Evolutionary conservation across 2,797 vertebrate genomes (phyloP), one percentile per base, ranked within the genome.

Genomic region (Onychomys leucogaster): DNA sequence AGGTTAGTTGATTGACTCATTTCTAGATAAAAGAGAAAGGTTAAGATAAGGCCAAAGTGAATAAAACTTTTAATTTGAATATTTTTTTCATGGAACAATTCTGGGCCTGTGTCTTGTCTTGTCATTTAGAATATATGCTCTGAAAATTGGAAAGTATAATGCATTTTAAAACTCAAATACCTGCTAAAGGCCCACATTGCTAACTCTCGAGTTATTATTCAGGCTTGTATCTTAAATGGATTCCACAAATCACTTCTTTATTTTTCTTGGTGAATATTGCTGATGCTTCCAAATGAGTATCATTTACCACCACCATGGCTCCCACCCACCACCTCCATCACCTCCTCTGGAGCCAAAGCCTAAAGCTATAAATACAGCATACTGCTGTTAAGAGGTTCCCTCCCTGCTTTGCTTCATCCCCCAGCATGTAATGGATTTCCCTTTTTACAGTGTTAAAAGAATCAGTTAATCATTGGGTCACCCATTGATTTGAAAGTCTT

Each of bases 401-500:
- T 84, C 21, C 46, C 69, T 77, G 43, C 3, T 49, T 25, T 5
- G 32, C 46, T 21, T 34, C 41, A 46, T 59, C 14, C 59, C 90
- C 71, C 52, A 88, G 69, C 65, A 86, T 5, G 90, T 96, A 95
- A 96, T 95, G 94, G 90, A 95, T 87, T 96, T 97, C 93, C 94
- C 92, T 96, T 96, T 90, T 96, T 92, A 89, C 93, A 77, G 77
- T 52, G 90, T 94, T 97, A 97, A 97, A 97, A 98, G 93, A 94
- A 92, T 92, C 95, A 78, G 82, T 98, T 96, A 98, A 97, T 97
- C 96, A 97, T 10, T 10, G 19, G 92, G 89, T 96, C 87, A 87
- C 95, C 92, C 95, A 95, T 93, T 95, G 97, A 97, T 97, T 97
- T 96, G 61, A 95, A 95, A 98, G 96, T 84, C 94, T 98, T 98